Percentiles rank a stretch among this genome's conserved stretches.
Evolutionary conservation across 2,888 invertebrate species (phyloP).

Genomic region (Acanthopleura granulata): DNA sequence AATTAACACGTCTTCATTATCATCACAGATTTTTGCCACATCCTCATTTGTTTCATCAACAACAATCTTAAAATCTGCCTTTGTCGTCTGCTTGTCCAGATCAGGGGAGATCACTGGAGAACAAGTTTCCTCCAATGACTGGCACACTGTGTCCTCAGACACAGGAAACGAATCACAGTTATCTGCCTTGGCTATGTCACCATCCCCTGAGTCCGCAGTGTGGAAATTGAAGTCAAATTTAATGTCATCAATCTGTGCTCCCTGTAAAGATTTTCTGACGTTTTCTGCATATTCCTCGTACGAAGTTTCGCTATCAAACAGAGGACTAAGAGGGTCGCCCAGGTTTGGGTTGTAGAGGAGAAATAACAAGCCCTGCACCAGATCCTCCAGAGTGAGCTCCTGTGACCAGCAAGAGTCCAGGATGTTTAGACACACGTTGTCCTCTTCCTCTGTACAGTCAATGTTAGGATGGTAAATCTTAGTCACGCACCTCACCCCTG

Average conservation of each 20-base stretch:
- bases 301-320: conserved; percentile 30
- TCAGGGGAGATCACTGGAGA: too few relatives aligned
- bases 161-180: too few relatives aligned
- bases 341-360: conserved; percentile 56
- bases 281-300: conserved; percentile 40
- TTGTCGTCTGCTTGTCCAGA: too few relatives aligned
- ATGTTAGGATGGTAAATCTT: conserved; percentile 97
- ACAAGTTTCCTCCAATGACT: too few relatives aligned
- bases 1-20: too few relatives aligned
- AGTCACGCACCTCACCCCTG: conserved; percentile 95
- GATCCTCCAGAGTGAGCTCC: conserved; percentile 46
- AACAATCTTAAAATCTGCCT: too few relatives aligned
- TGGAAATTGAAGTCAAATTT: neutral
- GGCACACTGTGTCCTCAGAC: too few relatives aligned
- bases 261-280: conserved; percentile 43
- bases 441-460: conserved; percentile 72
- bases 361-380: conserved; percentile 55
- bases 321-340: conserved; percentile 49
- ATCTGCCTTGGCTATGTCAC: too few relatives aligned
- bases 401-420: conserved; percentile 47
- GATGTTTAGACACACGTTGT: conserved; percentile 55
- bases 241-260: conserved; percentile 43
- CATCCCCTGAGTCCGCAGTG: too few relatives aligned
- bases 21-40: too few relatives aligned
- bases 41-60: too few relatives aligned